phyloP scores from a whole-genome alignment of 2,113 vertebrate genomes.

The Ginglymostoma cirratum region DNA sequence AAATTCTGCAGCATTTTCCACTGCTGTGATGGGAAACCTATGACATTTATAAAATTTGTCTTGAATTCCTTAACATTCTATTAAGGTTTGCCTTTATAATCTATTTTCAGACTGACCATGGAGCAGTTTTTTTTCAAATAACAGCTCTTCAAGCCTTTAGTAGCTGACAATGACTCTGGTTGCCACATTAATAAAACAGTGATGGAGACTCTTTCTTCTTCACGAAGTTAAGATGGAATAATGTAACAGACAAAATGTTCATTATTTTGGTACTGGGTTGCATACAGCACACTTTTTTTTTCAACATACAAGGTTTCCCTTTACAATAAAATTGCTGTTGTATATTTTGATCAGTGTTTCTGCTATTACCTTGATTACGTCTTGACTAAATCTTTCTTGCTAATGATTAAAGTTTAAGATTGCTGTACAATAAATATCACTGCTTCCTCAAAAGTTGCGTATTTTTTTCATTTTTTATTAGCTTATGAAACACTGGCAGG shows the following conservation, averaged over 20 bases:
- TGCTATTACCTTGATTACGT: background rate
- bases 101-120: background rate
- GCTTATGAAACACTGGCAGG: background rate
- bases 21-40: background rate
- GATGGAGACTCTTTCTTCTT: background rate
- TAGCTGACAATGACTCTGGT: background rate
- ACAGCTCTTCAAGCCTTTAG: background rate
- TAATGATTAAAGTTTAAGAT: background rate
- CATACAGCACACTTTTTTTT: background rate
- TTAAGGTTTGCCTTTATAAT: background rate
- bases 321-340: background rate
- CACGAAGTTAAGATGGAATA: background rate
- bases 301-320: background rate
- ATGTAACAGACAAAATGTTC: background rate
- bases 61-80: background rate
- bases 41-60: background rate
- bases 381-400: background rate
- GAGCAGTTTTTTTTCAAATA: background rate
- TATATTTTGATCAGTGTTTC: background rate
- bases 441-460: background rate
- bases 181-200: background rate
- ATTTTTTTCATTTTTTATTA: background rate
- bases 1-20: conserved; percentile 20
- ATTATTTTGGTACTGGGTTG: background rate
- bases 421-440: background rate